Evolutionary conservation across 2,888 invertebrate species (phyloP), one percentile per base, ranked within the genome.

Genomic region (Temnothorax ravouxi): DNA sequence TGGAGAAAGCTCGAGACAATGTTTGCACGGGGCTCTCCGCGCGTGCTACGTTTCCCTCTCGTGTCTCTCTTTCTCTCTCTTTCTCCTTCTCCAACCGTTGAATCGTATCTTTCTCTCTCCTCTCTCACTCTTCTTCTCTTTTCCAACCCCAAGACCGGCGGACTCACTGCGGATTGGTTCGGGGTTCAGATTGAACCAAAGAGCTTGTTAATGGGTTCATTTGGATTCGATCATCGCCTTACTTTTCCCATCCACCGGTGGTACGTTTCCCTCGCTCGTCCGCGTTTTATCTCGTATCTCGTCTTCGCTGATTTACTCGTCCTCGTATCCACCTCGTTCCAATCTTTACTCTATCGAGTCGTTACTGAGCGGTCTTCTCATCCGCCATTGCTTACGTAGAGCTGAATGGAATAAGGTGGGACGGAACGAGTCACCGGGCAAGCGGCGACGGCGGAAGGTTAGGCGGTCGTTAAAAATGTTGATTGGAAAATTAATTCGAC

Each of bases 121-220:
- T 62, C 41, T 66, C 64, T 54, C 3, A 47, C 52, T 38, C 34
- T 72, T 74, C 56, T 76, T 82, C 71, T 66, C 77, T 50, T 59
- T 62, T 41, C 71, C 80, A 84, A 50, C 56, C 29, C 71, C 72
- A 21, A 64, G 21, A 62, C 56, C 83, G 25, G 54, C 75, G 80
- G 64, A 75, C 85, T 80, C 84, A 86, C 62, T 76, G 66, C 85
- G 89, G 88, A 92, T 91, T 89, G 91, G 86, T 88, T 87, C 87
- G 86, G 83, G 79, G 79, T 79, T 72, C 84, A 83, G 87, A 67
- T 84, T 76, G 87, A 88, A 91, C 89, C 91, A 93, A 94, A 91
- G 93, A 93, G 92, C 93, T 93, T 93, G 94, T 94, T 94, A 94
- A 94, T 94, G 93, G 93, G 91, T 94, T 94, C 93, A 92, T 93